Percentiles rank a stretch among this genome's conserved stretches.
These are phyloP conservation scores for Dilophus febrilis DNA, from an alignment of 2,888 invertebrate genomes.

Conservation along the genomic window DNA sequence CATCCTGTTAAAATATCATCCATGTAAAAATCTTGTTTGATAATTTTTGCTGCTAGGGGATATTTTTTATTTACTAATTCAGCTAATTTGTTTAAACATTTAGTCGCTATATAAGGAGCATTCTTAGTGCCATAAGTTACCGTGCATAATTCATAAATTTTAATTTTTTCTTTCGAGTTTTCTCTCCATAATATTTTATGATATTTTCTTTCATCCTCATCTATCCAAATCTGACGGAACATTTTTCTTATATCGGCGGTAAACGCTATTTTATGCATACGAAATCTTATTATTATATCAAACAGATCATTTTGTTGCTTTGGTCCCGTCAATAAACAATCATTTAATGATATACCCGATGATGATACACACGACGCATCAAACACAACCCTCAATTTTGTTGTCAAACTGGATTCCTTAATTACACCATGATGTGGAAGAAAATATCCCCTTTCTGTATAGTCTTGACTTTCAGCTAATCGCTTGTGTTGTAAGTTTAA, in stretches of 20 bases:
- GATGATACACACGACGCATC: not conserved
- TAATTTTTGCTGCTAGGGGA: not conserved
- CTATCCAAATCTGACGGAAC: not conserved
- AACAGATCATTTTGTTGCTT: not conserved
- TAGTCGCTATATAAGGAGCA: not conserved
- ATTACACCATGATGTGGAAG: not conserved
- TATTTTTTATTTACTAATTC: not conserved
- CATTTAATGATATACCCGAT: not conserved
- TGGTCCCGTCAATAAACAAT: not conserved
- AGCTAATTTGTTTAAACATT: not conserved
- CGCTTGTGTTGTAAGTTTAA: too few relatives aligned
- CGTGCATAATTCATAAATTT: not conserved
- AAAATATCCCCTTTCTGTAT: too few relatives aligned
- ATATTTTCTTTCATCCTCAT: not conserved
- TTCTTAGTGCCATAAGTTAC: not conserved
- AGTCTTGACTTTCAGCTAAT: too few relatives aligned
- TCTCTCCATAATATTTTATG: not conserved
- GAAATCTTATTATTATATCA: not conserved
- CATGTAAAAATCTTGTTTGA: not conserved
- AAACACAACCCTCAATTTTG: not conserved
- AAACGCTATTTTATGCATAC: not conserved
- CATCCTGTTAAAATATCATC: not conserved
- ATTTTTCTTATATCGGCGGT: not conserved
- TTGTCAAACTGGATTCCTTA: not conserved
- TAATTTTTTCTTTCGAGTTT: not conserved